Conservation (phyloP, 2,113 vertebrate species). For the Notarius quadriscutis region DNA sequence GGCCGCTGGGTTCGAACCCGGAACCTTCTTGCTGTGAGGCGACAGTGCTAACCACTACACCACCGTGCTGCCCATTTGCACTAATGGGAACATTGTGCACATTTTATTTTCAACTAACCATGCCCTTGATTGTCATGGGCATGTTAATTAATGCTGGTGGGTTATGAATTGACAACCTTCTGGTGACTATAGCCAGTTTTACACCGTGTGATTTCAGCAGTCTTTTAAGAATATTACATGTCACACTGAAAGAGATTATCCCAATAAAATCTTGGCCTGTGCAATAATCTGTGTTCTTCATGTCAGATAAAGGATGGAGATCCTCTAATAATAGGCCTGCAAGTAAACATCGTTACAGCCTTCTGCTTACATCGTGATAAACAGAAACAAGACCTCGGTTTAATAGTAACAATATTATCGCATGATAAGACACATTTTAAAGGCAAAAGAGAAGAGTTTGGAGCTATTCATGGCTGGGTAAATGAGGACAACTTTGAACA, state of each 20-base stretch:
- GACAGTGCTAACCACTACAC: too few relatives aligned
- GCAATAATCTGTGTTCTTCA: background rate
- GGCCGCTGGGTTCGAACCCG: too few relatives aligned
- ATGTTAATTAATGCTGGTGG: background rate
- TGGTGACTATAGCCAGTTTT: background rate
- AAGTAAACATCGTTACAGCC: background rate
- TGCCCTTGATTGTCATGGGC: background rate
- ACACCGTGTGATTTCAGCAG: background rate
- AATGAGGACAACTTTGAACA: background rate
- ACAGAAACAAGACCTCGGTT: background rate
- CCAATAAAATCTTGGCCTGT: background rate
- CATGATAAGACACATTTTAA: background rate
- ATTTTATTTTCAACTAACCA: background rate
- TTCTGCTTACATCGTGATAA: background rate
- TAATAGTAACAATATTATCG: background rate
- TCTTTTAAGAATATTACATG: background rate
- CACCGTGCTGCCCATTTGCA: background rate
- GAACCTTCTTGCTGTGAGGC: too few relatives aligned
- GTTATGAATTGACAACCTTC: background rate
- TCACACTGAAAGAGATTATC: background rate
- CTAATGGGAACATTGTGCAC: background rate
- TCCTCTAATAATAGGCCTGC: background rate
- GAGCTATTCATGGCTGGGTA: background rate
- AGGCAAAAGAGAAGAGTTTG: background rate
- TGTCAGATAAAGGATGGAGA: background rate